These are phyloP conservation scores for Ochropleura plecta DNA, from an alignment of 2,888 invertebrate genomes.

Conservation along the genomic window DNA sequence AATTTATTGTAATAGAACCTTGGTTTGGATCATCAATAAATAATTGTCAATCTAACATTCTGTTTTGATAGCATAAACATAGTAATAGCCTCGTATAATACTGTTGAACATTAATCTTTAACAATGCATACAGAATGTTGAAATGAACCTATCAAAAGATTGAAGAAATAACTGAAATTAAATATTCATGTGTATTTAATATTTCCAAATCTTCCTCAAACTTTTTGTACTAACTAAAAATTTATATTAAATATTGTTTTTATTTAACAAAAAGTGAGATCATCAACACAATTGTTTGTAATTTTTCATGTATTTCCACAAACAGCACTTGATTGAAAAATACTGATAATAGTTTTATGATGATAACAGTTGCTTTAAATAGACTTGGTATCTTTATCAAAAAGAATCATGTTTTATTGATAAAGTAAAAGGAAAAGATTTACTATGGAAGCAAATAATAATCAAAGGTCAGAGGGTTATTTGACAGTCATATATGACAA, in stretches of 20 bases:
- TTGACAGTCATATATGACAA: background rate
- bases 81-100: background rate
- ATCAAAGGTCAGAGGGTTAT: conserved; percentile 2
- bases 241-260: background rate
- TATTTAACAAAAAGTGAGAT: background rate
- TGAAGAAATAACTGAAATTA: background rate
- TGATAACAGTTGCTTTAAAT: conserved; percentile 27
- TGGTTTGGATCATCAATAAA: background rate
- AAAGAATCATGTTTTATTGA: background rate
- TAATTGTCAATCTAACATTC: background rate
- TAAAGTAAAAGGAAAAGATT: conserved; percentile 10
- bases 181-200: background rate
- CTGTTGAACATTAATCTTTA: background rate
- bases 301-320: background rate
- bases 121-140: background rate
- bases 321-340: conserved; percentile 8
- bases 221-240: background rate
- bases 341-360: conserved; percentile 7
- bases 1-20: background rate
- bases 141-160: background rate
- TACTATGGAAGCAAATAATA: background rate
- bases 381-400: conserved; percentile 7
- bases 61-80: background rate
- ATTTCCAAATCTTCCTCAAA: background rate
- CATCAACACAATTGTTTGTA: background rate